phyloP scores from a whole-genome alignment of 2,888 invertebrate genomes.

The Gymnoscelis rufifasciata region DNA sequence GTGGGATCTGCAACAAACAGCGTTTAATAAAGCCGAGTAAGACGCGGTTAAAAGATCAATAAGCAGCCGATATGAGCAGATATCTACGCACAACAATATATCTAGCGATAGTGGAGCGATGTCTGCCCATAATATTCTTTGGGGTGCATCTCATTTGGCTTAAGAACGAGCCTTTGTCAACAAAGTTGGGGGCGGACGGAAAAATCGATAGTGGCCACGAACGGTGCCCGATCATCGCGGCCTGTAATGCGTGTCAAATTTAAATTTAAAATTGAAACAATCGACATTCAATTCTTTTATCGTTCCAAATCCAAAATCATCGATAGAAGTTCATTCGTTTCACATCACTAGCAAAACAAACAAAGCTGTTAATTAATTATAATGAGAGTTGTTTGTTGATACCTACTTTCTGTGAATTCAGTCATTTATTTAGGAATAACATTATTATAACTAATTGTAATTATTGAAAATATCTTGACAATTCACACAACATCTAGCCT shows the following conservation, averaged over 20 bases:
- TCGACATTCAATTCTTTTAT: neutral
- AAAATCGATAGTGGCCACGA: slow-evolving; percentile 75
- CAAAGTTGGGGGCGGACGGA: slow-evolving; percentile 71
- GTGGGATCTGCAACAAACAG: slow-evolving; percentile 31
- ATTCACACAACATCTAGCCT: too few species aligned
- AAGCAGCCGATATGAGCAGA: slow-evolving; percentile 61
- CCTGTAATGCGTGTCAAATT: slow-evolving; percentile 58
- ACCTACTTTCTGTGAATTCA: too few species aligned
- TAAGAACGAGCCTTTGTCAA: slow-evolving; percentile 79
- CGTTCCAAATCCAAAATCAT: neutral
- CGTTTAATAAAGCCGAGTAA: slow-evolving; percentile 45
- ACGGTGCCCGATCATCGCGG: slow-evolving; percentile 61
- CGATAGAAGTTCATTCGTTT: too few species aligned
- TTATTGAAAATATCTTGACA: too few species aligned
- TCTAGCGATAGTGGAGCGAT: slow-evolving; percentile 70
- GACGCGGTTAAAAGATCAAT: slow-evolving; percentile 63
- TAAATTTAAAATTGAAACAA: slow-evolving; percentile 40
- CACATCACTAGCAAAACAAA: too few species aligned
- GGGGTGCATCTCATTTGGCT: slow-evolving; percentile 79
- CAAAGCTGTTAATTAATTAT: too few species aligned
- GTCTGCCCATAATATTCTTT: slow-evolving; percentile 80
- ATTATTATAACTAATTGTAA: too few species aligned
- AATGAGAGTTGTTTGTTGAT: too few species aligned
- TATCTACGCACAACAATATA: slow-evolving; percentile 56
- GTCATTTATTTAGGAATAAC: too few species aligned